These are phyloP conservation scores for Salmo trutta DNA, from an alignment of 2,797 vertebrate species.

Conservation along the genomic window DNA sequence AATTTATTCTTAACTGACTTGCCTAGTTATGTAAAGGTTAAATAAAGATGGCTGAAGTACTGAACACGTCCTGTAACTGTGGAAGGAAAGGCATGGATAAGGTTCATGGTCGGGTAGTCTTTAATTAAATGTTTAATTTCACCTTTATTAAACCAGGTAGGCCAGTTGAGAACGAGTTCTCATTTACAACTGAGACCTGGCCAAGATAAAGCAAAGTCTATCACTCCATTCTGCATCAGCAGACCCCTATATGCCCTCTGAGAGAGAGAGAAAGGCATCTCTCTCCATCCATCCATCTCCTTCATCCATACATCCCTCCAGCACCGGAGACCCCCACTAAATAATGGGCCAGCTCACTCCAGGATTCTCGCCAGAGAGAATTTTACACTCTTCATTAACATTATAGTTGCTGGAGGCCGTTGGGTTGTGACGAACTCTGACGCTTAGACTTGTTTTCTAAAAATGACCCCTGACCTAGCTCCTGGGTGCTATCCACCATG, in stretches of 20 bases:
- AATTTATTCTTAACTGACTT: too few species aligned
- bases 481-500: constrained; percentile 7
- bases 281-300: not conserved
- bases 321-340: not conserved
- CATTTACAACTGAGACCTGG: too few species aligned
- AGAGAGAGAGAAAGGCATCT: not conserved
- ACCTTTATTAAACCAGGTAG: constrained; percentile 12
- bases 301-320: not conserved
- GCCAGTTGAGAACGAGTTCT: too few species aligned
- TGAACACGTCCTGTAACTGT: too few species aligned
- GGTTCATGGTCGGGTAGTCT: not conserved
- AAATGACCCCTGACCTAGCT: constrained; percentile 19
- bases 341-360: constrained; percentile 17
- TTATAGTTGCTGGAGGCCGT: constrained; percentile 46
- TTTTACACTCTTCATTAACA: constrained; percentile 42
- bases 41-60: too few species aligned
- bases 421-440: constrained; percentile 42
- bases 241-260: too few species aligned
- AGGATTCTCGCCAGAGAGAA: constrained; percentile 18
- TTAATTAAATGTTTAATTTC: not conserved
- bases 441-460: constrained; percentile 38
- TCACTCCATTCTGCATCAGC: too few species aligned
- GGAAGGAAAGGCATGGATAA: not conserved
- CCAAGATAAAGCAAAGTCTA: too few species aligned
- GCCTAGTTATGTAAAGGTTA: too few species aligned